Percentiles rank a stretch among this genome's conserved stretches.
Conservation (phyloP, 2,797 vertebrate genomes). For the Cirrhinus mrigala region DNA sequence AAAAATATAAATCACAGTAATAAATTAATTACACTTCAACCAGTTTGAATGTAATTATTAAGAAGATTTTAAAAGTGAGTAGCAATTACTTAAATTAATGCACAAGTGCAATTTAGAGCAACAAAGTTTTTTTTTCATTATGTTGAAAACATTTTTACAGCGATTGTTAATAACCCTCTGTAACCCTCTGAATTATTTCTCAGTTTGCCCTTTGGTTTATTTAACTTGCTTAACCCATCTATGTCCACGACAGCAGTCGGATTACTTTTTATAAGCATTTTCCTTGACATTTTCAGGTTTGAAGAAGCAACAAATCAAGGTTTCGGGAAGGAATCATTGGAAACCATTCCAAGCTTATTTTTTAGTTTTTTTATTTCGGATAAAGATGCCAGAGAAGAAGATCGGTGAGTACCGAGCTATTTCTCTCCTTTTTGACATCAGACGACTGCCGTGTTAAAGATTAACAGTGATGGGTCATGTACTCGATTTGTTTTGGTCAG, state of each 20-base stretch:
- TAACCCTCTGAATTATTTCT: slow-evolving; percentile 20
- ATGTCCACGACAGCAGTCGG: slow-evolving; percentile 42
- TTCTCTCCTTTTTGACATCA: slow-evolving; percentile 66
- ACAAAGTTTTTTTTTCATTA: background rate
- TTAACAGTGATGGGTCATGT: slow-evolving; percentile 72
- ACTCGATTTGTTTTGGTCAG: slow-evolving; percentile 55
- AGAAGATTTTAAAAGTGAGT: background rate
- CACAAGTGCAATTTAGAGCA: background rate
- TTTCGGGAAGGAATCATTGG: slow-evolving; percentile 6
- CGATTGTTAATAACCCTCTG: slow-evolving; percentile 11
- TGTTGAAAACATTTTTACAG: slow-evolving; percentile 19
- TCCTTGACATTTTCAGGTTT: slow-evolving; percentile 42
- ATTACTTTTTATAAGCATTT: slow-evolving; percentile 11
- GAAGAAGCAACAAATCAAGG: slow-evolving; percentile 10
- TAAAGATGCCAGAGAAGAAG: slow-evolving; percentile 78
- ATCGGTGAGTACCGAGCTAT: slow-evolving; percentile 75
- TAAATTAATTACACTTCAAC: too few species aligned
- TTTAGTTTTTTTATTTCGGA: slow-evolving; percentile 53
- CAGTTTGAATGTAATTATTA: background rate
- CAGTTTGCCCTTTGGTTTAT: slow-evolving; percentile 69
- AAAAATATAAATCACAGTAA: background rate
- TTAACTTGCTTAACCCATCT: slow-evolving; percentile 71
- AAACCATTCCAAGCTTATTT: slow-evolving; percentile 9
- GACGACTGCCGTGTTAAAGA: slow-evolving; percentile 78
- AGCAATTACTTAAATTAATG: background rate